A percentile compares a stretch with the other conserved stretches of the same genome.
These are phyloP conservation scores for Synanthedon myopaeformis DNA, from an alignment of 2,888 invertebrate species.

Conservation along the genomic window DNA sequence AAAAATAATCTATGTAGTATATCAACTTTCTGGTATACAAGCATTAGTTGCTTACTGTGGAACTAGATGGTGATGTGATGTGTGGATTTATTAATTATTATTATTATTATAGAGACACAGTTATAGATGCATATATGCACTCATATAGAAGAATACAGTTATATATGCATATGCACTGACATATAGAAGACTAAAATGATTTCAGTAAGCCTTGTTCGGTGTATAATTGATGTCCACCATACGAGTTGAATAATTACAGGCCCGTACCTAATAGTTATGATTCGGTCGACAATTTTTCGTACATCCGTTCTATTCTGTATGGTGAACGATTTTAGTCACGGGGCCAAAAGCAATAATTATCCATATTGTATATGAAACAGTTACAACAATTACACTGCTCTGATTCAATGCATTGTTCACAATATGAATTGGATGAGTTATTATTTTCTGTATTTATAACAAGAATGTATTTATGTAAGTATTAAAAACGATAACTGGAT, in stretches of 20 bases:
- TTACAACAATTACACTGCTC: conserved; percentile 50
- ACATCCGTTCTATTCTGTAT: conserved; percentile 28
- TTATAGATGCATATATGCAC: no score
- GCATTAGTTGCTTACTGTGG: no score
- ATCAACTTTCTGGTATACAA: no score
- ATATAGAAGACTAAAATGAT: neutral
- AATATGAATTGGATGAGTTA: conserved; percentile 31
- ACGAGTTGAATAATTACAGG: neutral
- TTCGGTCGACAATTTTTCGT: conserved; percentile 32
- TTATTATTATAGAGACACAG: no score
- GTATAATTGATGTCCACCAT: neutral
- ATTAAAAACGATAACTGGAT: no score
- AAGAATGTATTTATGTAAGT: no score
- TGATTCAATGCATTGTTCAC: conserved; percentile 64
- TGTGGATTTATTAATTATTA: no score
- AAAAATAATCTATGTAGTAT: no score
- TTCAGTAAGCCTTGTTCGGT: neutral
- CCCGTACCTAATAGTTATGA: conserved; percentile 1
- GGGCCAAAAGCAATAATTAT: conserved; percentile 53
- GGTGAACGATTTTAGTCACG: conserved; percentile 52
- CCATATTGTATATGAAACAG: conserved; percentile 63
- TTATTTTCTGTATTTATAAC: conserved; percentile 10
- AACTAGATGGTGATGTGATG: no score
- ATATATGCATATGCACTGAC: neutral
- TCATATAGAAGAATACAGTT: no score